Evolutionary conservation across 2,113 vertebrate genomes (phyloP).

Genomic region (Trichomycterus rosablanca): DNA sequence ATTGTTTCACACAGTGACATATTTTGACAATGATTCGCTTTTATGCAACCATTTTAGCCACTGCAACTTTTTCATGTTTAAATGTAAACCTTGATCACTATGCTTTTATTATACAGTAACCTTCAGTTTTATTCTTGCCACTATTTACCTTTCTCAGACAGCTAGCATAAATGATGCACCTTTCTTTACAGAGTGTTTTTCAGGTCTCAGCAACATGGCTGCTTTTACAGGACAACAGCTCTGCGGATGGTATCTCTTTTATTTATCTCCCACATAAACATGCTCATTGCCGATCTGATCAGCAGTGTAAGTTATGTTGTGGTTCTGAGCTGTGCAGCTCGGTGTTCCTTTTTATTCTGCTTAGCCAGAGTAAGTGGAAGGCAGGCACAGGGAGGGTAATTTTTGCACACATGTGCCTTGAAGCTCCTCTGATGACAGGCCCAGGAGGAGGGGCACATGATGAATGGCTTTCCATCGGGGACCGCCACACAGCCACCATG

Average conservation of each 20-base stretch:
- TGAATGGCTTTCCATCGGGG: slow-evolving; percentile 75
- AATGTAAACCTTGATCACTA: slow-evolving; percentile 15
- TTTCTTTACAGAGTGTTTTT: not conserved
- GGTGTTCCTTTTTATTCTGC: slow-evolving; percentile 56
- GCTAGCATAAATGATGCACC: slow-evolving; percentile 1
- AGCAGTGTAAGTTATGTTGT: slow-evolving; percentile 38
- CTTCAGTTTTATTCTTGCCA: slow-evolving; percentile 10
- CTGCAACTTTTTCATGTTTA: not conserved
- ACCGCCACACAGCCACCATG: slow-evolving; percentile 70
- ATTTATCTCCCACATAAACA: slow-evolving; percentile 39
- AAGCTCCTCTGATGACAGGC: slow-evolving; percentile 70
- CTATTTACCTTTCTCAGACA: slow-evolving; percentile 10
- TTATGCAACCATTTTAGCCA: not conserved
- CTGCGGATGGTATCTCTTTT: slow-evolving; percentile 26
- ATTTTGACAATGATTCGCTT: not conserved
- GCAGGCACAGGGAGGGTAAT: slow-evolving; percentile 60
- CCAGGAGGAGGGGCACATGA: slow-evolving; percentile 72
- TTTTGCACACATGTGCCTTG: slow-evolving; percentile 75
- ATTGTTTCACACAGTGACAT: slow-evolving; percentile 9
- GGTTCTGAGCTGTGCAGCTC: slow-evolving; percentile 45
- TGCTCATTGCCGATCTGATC: slow-evolving; percentile 37
- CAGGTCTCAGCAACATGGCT: slow-evolving; percentile 11
- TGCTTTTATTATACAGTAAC: slow-evolving; percentile 7
- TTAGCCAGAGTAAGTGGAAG: slow-evolving; percentile 47
- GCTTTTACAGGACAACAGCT: slow-evolving; percentile 15